These are phyloP conservation scores for Parnassius glacialis DNA, from an alignment of 2,888 invertebrate species.

Conservation along the genomic window DNA sequence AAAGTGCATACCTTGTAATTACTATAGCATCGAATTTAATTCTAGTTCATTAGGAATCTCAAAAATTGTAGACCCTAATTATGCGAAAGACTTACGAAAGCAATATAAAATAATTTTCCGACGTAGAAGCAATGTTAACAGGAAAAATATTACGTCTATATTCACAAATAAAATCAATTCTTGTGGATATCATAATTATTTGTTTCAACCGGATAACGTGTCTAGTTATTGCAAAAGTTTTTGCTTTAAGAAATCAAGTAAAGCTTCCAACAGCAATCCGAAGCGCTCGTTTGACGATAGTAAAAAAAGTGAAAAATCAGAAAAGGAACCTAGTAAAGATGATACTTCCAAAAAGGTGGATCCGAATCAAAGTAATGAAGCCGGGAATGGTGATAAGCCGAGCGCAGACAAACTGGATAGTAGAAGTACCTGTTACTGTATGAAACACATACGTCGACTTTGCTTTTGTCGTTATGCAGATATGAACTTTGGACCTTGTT, in stretches of 20 bases:
- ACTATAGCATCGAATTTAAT: slow-evolving; percentile 16
- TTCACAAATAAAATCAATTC: slow-evolving; percentile 7
- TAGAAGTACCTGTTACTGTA: slow-evolving; percentile 20
- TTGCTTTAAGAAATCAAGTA: slow-evolving; percentile 23
- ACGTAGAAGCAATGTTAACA: neutral
- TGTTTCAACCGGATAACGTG: slow-evolving; percentile 9
- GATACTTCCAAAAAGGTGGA: slow-evolving; percentile 4
- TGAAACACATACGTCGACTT: slow-evolving; percentile 19
- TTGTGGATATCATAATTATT: slow-evolving; percentile 5
- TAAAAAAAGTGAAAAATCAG: slow-evolving; percentile 18
- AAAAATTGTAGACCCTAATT: slow-evolving; percentile 6
- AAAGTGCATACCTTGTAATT: neutral
- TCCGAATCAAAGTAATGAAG: slow-evolving; percentile 10
- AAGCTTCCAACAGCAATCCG: slow-evolving; percentile 8
- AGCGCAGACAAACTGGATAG: slow-evolving; percentile 11
- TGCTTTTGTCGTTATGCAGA: slow-evolving; percentile 20
- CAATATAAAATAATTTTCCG: slow-evolving; percentile 13
- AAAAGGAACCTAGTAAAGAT: slow-evolving; percentile 16
- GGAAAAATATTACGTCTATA: neutral
- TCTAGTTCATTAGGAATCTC: slow-evolving; percentile 7
- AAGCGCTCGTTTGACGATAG: slow-evolving; percentile 10
- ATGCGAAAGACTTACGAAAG: slow-evolving; percentile 11
- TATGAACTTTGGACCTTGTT: slow-evolving; percentile 13
- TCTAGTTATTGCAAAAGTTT: slow-evolving; percentile 21
- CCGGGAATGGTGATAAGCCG: slow-evolving; percentile 12